These are phyloP conservation scores for Platichthys flesus DNA, from an alignment of 2,113 vertebrate species.

Conservation along the genomic window DNA sequence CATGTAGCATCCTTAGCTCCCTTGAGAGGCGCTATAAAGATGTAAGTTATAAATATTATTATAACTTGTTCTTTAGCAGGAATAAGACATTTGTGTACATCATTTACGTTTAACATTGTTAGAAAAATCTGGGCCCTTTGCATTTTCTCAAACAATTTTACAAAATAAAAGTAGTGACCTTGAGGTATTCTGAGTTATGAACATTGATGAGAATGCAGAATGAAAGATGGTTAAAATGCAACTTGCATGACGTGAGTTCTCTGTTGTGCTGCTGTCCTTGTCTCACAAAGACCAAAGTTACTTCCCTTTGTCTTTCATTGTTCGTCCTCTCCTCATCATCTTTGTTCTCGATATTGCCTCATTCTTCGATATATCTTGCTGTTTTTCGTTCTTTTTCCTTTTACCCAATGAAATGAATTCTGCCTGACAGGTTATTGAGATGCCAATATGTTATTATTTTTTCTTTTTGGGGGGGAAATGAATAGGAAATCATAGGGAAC, in stretches of 20 bases:
- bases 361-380: background rate
- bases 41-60: too few relatives aligned
- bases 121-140: background rate
- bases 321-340: background rate
- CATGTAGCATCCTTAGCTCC: too few relatives aligned
- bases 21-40: too few relatives aligned
- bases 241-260: background rate
- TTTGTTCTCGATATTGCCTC: background rate
- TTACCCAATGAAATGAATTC: background rate
- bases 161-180: conserved; percentile 8
- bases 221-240: background rate
- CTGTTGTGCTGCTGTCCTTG: background rate
- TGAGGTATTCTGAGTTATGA: background rate
- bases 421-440: background rate
- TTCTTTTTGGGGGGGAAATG: conserved; percentile 1
- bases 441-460: background rate
- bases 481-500: background rate
- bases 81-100: background rate
- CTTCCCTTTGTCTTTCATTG: background rate
- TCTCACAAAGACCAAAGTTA: conserved; percentile 10
- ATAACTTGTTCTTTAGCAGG: background rate
- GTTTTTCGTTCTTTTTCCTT: background rate
- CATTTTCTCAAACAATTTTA: conserved; percentile 4
- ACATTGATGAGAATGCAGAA: background rate
- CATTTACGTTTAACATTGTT: background rate